Base-by-base conservation (phyloP, 2,113 vertebrate genomes). In the Chaetodon trifascialis region DNA sequence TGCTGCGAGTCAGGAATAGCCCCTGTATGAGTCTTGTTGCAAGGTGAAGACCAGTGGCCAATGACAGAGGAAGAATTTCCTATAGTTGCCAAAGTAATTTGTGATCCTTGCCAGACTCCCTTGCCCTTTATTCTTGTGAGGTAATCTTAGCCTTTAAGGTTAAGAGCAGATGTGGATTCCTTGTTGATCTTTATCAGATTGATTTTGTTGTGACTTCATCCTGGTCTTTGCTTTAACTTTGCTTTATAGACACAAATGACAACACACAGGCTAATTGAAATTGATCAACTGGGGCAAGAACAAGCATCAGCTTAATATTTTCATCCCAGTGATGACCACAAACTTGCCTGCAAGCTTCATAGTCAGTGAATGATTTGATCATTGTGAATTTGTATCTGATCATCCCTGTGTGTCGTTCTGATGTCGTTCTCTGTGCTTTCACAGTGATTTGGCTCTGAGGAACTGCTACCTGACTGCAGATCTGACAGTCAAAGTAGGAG, bases 381-480 rank as follows among this genome's bases (percentile, higher is more conserved):
- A 46, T 11, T 72, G 34, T 65, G 21, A 12, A 36, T 55, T 44
- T 64, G 4, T 56, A 17, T 72, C 11, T 60, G 38, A 66, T 67
- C 12, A 9, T 52, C 64, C 25, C 11, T 62, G 0, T 73, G 47
- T 84, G 17, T 75, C 11, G 40, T 12, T 12, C 38, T 64, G 12
- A 60, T 73, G 19, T 85, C 84, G 75, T 63, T 82, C 60, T 81
- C 54, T 47, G 0, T 73, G 11, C n/a, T 68, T n/a, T 56, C 82
- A 62, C 86, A 99, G 98, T 94, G 98, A 99, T 90, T 90, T 99
- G 91, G 97, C 97, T 80, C 94, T 99, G 88, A 93, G 98, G 88
- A 99, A 98, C 90, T 99, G 98, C 92, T 99, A 96, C 90, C 96
- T 99, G 51, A 99, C 98, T 11, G 95, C 96, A 0, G 98, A 99